A percentile compares a stretch with the other conserved stretches of the same genome.
phyloP scores from a whole-genome alignment of 53 echinoderm and acorn worm species.

The Holothuria leucospilota region DNA sequence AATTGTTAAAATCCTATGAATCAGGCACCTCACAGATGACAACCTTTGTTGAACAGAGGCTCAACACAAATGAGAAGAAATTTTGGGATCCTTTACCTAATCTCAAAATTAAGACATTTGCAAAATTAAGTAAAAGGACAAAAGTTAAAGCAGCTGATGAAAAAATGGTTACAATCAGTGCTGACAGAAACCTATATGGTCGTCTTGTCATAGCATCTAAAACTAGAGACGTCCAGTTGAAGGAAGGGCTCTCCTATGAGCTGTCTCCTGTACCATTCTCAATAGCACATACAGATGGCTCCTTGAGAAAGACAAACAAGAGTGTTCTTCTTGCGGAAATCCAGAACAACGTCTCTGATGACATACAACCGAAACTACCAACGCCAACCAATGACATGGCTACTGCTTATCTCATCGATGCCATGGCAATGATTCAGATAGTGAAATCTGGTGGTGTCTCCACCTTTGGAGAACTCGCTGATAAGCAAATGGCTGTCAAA shows the following conservation, averaged over 20 bases:
- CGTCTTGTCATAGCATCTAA: slow-evolving; percentile 8
- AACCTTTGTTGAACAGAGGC: slow-evolving; percentile 8
- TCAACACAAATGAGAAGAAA: slow-evolving; percentile 14
- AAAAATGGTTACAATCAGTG: slow-evolving; percentile 1
- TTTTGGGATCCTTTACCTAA: slow-evolving; percentile 22
- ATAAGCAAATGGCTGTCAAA: slow-evolving; percentile 4
- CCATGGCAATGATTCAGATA: slow-evolving; percentile 2
- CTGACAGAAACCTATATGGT: slow-evolving; percentile 5
- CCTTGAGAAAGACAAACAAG: background rate
- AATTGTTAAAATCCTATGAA: background rate
- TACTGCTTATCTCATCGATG: slow-evolving; percentile 29
- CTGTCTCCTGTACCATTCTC: background rate
- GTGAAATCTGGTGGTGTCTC: slow-evolving; percentile 16
- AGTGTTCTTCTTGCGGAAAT: background rate
- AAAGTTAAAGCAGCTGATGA: no score
- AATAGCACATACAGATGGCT: background rate
- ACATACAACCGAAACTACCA: background rate
- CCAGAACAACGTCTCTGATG: background rate
- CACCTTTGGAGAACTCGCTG: slow-evolving; percentile 23
- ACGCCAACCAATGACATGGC: background rate
- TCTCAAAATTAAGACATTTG: slow-evolving; percentile 3
- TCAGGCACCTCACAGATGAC: background rate
- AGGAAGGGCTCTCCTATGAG: slow-evolving; percentile 9
- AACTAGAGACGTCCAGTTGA: background rate
- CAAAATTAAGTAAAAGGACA: background rate